These are phyloP conservation scores for Drosophila varians DNA, from an alignment of 1,140 invertebrate species.

Conservation along the genomic window DNA sequence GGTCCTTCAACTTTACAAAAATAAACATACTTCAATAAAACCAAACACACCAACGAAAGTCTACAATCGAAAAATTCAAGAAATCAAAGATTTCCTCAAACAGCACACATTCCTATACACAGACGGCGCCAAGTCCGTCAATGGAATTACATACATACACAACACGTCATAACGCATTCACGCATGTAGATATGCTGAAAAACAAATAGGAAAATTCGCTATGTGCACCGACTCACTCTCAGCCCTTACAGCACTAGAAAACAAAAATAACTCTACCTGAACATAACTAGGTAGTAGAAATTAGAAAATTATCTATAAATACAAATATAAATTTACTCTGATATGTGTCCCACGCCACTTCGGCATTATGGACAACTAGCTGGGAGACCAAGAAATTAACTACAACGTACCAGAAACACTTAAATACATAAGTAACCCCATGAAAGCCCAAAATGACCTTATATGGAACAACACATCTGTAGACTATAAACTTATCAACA, in stretches of 20 bases:
- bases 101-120: constrained; percentile 2
- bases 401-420: neutral
- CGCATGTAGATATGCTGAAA: constrained; percentile 6
- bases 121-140: neutral
- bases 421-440: constrained; percentile 1
- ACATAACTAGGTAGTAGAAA: neutral
- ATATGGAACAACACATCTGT: no score
- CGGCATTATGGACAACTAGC: neutral
- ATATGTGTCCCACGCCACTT: constrained; percentile 3
- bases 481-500: constrained; percentile 3
- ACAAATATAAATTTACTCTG: no score
- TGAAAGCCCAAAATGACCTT: no score
- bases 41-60: neutral
- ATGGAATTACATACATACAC: constrained; percentile 1
- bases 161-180: constrained; percentile 1
- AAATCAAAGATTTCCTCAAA: constrained; percentile 5
- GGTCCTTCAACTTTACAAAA: neutral
- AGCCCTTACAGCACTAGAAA: no score
- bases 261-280: neutral
- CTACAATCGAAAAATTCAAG: neutral
- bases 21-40: neutral
- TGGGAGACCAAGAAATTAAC: neutral
- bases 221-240: constrained; percentile 4
- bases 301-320: neutral
- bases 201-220: neutral